Conservation (phyloP, 2,113 vertebrate species). For the Tachysurus fulvidraco region DNA sequence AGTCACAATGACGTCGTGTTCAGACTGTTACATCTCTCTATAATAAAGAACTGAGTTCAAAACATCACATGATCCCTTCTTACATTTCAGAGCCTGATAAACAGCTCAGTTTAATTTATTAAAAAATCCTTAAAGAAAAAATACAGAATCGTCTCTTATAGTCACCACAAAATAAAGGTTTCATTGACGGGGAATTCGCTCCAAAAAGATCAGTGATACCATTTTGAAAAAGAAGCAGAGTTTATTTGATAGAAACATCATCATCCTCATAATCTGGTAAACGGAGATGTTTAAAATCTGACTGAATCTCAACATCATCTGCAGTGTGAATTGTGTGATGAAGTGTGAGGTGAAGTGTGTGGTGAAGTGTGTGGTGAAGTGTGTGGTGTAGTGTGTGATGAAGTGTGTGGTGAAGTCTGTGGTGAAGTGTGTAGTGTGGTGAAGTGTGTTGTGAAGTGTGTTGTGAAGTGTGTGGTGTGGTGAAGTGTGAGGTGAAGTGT, state of each 20-base stretch:
- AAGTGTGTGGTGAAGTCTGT: too few species aligned
- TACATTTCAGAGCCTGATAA: neutral
- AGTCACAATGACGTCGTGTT: neutral
- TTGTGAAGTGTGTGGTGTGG: too few species aligned
- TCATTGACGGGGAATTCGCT: neutral
- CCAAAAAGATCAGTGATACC: neutral
- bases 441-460: too few species aligned
- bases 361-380: too few species aligned
- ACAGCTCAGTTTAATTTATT: neutral
- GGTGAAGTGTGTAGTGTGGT: too few species aligned
- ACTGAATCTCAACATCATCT: neutral
- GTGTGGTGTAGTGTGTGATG: too few species aligned
- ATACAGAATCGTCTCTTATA: neutral
- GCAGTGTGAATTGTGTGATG: too few species aligned
- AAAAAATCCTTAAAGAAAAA: neutral
- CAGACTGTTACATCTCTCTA: neutral
- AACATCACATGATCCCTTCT: neutral
- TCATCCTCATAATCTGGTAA: neutral
- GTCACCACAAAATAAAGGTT: neutral
- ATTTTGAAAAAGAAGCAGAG: neutral
- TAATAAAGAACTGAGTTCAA: neutral
- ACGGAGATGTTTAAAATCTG: neutral
- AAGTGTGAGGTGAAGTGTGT: too few species aligned
- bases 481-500: too few species aligned
- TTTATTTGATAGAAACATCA: neutral